Conservation (phyloP, 2,797 vertebrate species). For the Rhinichthys osculus region DNA sequence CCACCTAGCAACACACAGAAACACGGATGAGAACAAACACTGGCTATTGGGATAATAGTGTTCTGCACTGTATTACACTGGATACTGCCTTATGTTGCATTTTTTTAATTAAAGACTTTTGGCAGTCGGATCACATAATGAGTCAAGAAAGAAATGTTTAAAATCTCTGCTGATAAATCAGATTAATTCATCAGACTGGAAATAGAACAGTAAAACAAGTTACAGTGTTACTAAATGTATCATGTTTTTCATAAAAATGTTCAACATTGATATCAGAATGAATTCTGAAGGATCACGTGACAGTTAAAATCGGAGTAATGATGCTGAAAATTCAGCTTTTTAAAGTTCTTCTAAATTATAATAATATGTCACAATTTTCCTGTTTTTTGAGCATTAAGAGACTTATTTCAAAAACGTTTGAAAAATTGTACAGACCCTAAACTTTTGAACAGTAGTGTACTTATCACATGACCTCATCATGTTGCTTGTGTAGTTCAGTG, state of each 20-base stretch:
- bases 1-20: slow-evolving; percentile 58
- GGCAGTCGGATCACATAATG: neutral
- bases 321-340: neutral
- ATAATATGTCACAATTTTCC: neutral
- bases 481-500: neutral
- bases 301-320: no score
- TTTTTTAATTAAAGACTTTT: neutral
- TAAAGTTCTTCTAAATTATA: neutral
- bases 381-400: no score
- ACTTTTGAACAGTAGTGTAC: neutral
- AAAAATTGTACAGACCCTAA: neutral
- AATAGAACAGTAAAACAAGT: neutral
- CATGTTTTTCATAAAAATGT: neutral
- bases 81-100: neutral
- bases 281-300: neutral
- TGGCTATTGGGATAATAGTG: neutral
- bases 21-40: slow-evolving; percentile 36
- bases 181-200: neutral
- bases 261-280: neutral
- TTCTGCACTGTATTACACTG: neutral
- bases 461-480: neutral
- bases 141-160: neutral
- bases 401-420: no score
- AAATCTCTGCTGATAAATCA: neutral
- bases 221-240: neutral